Evolutionary conservation across 2,888 invertebrate genomes (phyloP).

Genomic region (Chromoteleia sp.): DNA sequence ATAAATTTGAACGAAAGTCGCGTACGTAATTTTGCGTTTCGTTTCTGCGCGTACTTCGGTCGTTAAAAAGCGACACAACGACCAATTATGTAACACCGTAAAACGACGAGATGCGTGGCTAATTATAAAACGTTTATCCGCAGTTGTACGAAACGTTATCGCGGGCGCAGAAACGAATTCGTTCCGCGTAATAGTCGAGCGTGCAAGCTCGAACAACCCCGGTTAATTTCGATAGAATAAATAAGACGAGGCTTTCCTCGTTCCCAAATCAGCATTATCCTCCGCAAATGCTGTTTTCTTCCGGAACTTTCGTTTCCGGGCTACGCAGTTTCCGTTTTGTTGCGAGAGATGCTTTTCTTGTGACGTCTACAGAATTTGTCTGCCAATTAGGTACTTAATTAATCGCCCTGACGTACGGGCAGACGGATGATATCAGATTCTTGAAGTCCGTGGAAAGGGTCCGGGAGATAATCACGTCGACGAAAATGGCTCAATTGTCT

Average conservation of each 20-base stretch:
- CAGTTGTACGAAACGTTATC: not conserved
- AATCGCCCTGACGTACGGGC: conserved; percentile 28
- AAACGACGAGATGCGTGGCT: too few relatives aligned
- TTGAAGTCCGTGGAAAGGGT: conserved; percentile 8
- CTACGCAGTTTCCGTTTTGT: conserved; percentile 24
- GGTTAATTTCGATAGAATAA: conserved; percentile 30
- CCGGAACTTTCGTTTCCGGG: conserved; percentile 29
- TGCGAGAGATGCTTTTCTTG: conserved; percentile 20
- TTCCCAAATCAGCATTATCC: conserved; percentile 28
- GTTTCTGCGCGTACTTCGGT: too few relatives aligned
- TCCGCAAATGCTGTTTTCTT: conserved; percentile 17
- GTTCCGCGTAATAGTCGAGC: conserved; percentile 16
- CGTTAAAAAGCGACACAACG: too few relatives aligned
- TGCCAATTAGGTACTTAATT: conserved; percentile 54
- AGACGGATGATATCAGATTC: conserved; percentile 38
- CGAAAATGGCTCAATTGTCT: conserved; percentile 38
- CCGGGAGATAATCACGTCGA: conserved; percentile 22
- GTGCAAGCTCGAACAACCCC: not conserved
- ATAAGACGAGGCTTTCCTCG: conserved; percentile 16
- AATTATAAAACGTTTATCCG: too few relatives aligned
- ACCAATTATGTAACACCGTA: too few relatives aligned
- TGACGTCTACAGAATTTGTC: conserved; percentile 42
- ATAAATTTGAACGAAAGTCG: too few relatives aligned
- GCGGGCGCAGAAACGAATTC: too few relatives aligned
- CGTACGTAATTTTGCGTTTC: too few relatives aligned